Conservation (phyloP, 2,888 invertebrate genomes). For the Tiliacea aurago region DNA sequence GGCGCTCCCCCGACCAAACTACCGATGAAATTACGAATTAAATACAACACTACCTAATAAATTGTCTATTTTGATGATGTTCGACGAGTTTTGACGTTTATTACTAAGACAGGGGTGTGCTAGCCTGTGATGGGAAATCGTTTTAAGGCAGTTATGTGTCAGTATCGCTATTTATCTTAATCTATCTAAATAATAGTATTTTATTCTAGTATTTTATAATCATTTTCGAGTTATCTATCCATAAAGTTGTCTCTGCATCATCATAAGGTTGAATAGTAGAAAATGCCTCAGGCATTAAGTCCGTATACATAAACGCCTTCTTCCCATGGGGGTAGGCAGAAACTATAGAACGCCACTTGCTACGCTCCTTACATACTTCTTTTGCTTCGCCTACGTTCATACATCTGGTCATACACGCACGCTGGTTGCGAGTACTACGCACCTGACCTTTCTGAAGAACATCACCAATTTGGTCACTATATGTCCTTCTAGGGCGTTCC, state of each 20-base stretch:
- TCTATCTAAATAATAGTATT: not conserved
- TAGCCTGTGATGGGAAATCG: not conserved
- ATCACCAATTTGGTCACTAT: too few relatives aligned
- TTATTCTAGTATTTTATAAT: not conserved
- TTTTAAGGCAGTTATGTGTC: not conserved
- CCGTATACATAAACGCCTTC: too few relatives aligned
- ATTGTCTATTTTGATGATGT: slow-evolving; percentile 37
- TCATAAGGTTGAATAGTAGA: not conserved
- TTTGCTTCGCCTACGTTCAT: too few relatives aligned
- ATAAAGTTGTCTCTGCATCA: not conserved
- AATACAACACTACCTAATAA: slow-evolving; percentile 65
- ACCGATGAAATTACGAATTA: slow-evolving; percentile 69
- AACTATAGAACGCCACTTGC: too few relatives aligned
- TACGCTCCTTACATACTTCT: too few relatives aligned
- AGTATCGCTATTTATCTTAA: not conserved
- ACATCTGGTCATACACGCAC: too few relatives aligned
- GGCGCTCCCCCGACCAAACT: slow-evolving; percentile 50
- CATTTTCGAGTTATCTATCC: not conserved
- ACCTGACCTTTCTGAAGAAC: too few relatives aligned
- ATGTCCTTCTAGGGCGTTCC: too few relatives aligned
- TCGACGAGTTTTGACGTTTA: slow-evolving; percentile 17
- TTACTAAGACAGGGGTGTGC: slow-evolving; percentile 10
- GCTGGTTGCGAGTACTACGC: too few relatives aligned
- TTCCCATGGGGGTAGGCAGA: too few relatives aligned
- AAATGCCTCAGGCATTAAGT: not conserved